Evolutionary conservation across 1,140 invertebrate genomes (phyloP).

Genomic region (Choristoneura fumiferana): DNA sequence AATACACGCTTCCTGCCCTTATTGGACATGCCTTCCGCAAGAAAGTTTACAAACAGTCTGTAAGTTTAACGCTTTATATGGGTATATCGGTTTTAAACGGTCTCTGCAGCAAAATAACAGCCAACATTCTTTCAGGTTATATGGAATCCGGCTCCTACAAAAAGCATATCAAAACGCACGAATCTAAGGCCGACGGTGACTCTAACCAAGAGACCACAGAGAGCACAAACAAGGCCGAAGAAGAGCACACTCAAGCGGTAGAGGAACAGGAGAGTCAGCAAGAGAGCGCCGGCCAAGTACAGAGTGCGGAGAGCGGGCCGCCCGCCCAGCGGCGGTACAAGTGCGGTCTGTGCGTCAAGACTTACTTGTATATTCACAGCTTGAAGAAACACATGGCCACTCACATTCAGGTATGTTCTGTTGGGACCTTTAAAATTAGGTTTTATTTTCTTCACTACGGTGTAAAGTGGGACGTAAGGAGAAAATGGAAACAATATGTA

Average conservation of each 20-base stretch:
- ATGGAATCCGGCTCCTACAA: constrained; percentile 67
- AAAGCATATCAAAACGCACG: constrained; percentile 69
- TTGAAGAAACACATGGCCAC: constrained; percentile 85
- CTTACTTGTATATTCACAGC: constrained; percentile 89
- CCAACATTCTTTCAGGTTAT: constrained; percentile 47
- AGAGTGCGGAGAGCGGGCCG: constrained; percentile 20
- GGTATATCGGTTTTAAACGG: too few species aligned
- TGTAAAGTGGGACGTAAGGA: too few species aligned
- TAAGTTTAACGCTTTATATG: too few species aligned
- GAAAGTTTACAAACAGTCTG: too few species aligned
- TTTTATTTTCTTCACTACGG: too few species aligned
- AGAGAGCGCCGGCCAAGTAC: constrained; percentile 14
- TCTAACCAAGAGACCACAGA: constrained; percentile 31
- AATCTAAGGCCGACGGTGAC: constrained; percentile 38
- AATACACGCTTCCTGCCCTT: too few species aligned
- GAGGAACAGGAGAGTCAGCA: not conserved
- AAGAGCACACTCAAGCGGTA: constrained; percentile 4
- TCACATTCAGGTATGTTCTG: constrained; percentile 57
- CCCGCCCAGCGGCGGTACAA: constrained; percentile 79
- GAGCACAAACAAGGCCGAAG: constrained; percentile 9
- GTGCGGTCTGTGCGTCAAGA: constrained; percentile 88
- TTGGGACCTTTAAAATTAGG: too few species aligned
- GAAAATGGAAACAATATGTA: too few species aligned
- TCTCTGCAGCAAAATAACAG: too few species aligned
- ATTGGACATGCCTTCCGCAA: too few species aligned